phyloP scores from a whole-genome alignment of 2,113 vertebrate genomes.

The Forbesichthys agassizii region DNA sequence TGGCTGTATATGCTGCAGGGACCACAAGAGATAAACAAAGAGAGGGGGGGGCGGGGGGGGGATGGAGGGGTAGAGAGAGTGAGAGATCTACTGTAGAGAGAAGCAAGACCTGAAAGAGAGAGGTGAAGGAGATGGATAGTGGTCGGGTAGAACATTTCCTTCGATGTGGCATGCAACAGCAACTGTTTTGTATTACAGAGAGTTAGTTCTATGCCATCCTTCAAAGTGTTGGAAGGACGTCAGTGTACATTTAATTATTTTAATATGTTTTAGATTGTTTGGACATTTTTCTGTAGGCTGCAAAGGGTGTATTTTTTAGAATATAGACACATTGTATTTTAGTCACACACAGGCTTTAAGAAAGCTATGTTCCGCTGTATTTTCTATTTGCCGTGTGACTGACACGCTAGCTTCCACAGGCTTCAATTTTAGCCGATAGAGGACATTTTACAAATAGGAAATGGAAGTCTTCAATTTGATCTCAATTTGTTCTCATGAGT shows the following conservation, averaged over 20 bases:
- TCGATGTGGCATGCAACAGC: not conserved
- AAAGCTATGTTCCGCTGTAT: not conserved
- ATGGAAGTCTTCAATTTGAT: constrained; percentile 29
- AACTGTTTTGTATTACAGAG: not conserved
- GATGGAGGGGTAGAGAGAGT: constrained; percentile 13
- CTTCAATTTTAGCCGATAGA: constrained; percentile 35
- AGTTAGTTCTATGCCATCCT: not conserved
- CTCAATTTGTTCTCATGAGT: constrained; percentile 62
- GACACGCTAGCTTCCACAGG: constrained; percentile 24
- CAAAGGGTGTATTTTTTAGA: constrained; percentile 17
- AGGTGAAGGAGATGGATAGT: not conserved
- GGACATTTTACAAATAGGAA: constrained; percentile 6
- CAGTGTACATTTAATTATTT: not conserved
- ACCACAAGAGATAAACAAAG: constrained; percentile 24
- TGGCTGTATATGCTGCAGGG: constrained; percentile 46
- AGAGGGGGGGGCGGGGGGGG: constrained; percentile 5
- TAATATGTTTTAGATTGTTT: not conserved
- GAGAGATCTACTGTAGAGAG: not conserved
- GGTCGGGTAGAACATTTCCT: too few species aligned
- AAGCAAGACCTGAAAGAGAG: not conserved
- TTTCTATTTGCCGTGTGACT: constrained; percentile 11
- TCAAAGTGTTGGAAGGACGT: not conserved
- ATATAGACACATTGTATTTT: not conserved
- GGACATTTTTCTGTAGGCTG: constrained; percentile 18
- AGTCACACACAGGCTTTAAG: not conserved